phyloP scores from a whole-genome alignment of 2,888 invertebrate genomes.

The Diarsia dahlii region DNA sequence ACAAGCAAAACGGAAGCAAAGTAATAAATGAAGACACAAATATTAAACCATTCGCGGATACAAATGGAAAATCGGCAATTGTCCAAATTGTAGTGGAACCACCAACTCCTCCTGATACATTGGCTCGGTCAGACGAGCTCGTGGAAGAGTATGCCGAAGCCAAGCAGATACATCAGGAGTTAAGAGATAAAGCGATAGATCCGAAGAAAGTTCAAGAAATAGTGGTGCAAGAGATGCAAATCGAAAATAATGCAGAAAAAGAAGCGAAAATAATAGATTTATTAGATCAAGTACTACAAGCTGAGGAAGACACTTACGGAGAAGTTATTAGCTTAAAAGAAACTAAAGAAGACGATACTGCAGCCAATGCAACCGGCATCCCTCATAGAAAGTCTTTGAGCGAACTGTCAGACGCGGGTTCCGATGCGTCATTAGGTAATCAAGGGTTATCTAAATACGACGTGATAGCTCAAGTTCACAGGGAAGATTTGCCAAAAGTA shows the following conservation, averaged over 20 bases:
- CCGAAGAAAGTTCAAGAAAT: constrained; percentile 77
- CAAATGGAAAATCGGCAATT: constrained; percentile 79
- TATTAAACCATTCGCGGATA: constrained; percentile 68
- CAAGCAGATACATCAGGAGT: constrained; percentile 66
- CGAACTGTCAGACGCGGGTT: constrained; percentile 86
- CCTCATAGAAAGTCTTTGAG: constrained; percentile 83
- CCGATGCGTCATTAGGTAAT: constrained; percentile 85
- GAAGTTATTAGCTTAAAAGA: constrained; percentile 82
- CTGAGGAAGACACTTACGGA: constrained; percentile 86
- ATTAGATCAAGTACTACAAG: constrained; percentile 87
- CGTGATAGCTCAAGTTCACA: constrained; percentile 90
- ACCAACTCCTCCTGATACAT: constrained; percentile 85
- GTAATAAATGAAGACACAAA: constrained; percentile 69
- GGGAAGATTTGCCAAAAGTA: constrained; percentile 88
- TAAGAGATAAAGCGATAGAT: constrained; percentile 69
- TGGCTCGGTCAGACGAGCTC: constrained; percentile 73
- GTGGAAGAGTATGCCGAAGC: constrained; percentile 68
- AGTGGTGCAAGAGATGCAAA: constrained; percentile 77
- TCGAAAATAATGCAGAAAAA: constrained; percentile 85
- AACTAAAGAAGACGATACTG: constrained; percentile 69
- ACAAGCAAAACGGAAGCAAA: constrained; percentile 72
- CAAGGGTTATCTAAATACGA: constrained; percentile 89
- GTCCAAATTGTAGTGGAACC: constrained; percentile 86
- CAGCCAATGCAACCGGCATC: constrained; percentile 67
- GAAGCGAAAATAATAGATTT: constrained; percentile 88